Base-by-base conservation (phyloP, 2,797 vertebrate genomes). In the Ptychadena robeensis region DNA sequence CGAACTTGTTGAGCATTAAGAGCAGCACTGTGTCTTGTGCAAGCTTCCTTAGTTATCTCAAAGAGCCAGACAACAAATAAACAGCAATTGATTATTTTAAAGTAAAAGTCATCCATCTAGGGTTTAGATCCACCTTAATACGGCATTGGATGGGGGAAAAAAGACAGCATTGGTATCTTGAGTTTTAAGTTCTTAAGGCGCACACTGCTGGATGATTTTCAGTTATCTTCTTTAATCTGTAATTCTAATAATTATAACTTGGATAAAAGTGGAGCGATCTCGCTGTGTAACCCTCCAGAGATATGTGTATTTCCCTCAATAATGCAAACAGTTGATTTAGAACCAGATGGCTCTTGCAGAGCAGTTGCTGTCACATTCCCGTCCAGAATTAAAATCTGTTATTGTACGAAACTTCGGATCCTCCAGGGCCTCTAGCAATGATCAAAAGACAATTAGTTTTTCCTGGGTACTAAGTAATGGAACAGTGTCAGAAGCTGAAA, bases 381-480 rank as follows among this genome's bases (percentile, higher is more conserved):
- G 48, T 27, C 30, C 37, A 4, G 34, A 9, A 63, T 63, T 73
- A 35, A 65, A 73, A 35, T 63, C 53, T 14, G 63, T 72, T 80
- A 73, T 65, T 80, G 14, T 63, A 27, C 15, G 25, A 71, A 63
- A 27, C 18, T 31, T 48, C 31, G 25, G 70, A 81, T 65, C 65
- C n/a, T 27, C 28, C 37, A 57, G 61, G 32, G n/a, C 72, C 59
- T 37, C 59, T 22, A 34, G 35, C 28, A 35, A 25, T 28, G 27
- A 63, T 73, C 69, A 73, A 44, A 48, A 70, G 57, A 73, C 79
- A 81, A 81, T 73, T 65, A 31, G 27, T 40, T 64, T 81, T 31
- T 81, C 25, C 44, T 75, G 30, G n/a, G 64, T 63, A n/a, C 61
- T 65, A 67, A 57, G 61, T 81, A 73, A 81, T 65, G 48, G 63